Conservation (phyloP, 2,888 invertebrate species). For the Neocrepidodera transversa region DNA sequence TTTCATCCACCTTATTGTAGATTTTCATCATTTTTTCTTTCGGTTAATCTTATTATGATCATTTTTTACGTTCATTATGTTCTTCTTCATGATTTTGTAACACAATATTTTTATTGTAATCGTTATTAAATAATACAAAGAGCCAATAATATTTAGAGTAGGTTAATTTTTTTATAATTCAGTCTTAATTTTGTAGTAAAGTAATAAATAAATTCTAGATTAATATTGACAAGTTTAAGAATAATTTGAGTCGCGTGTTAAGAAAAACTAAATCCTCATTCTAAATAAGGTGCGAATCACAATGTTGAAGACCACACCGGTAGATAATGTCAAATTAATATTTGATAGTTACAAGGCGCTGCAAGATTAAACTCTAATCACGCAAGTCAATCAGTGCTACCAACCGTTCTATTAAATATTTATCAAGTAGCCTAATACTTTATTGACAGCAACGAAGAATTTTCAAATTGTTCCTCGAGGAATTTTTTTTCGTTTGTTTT, state of each 20-base stretch:
- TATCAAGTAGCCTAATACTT: conserved; percentile 22
- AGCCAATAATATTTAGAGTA: too few species aligned
- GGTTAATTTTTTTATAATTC: too few species aligned
- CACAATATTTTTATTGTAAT: too few species aligned
- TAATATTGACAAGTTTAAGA: too few species aligned
- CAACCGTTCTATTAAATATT: conserved; percentile 42
- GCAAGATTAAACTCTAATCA: conserved; percentile 53
- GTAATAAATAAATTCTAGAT: not conserved
- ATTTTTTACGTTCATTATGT: too few species aligned
- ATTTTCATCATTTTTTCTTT: too few species aligned
- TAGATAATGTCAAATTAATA: conserved; percentile 44
- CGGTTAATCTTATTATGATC: too few species aligned
- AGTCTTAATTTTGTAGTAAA: too few species aligned
- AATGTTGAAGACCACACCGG: conserved; percentile 1
- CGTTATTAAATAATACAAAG: too few species aligned
- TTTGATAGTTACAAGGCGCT: conserved; percentile 47
- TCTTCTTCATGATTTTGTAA: too few species aligned
- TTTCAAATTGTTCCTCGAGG: not conserved
- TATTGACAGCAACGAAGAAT: conserved; percentile 4
- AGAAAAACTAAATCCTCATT: too few species aligned
- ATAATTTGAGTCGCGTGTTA: not conserved
- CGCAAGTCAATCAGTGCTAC: conserved; percentile 45
- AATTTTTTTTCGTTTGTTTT: conserved; percentile 13
- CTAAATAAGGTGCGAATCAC: not conserved
- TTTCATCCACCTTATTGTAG: too few species aligned